phyloP scores from a whole-genome alignment of 2,888 invertebrate genomes.

The Pardosa pseudoannulata region DNA sequence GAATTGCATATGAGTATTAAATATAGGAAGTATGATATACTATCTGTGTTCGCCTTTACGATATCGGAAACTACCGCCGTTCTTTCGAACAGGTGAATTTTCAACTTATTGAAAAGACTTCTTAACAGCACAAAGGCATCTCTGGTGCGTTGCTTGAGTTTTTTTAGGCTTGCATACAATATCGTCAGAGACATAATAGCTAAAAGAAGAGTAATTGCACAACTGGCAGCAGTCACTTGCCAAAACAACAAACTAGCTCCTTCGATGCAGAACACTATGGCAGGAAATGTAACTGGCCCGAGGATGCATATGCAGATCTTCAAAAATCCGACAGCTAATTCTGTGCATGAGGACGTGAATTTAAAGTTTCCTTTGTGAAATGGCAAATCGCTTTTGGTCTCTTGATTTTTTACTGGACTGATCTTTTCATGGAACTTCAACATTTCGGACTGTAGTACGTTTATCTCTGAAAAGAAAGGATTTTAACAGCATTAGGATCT shows the following conservation, averaged over 20 bases:
- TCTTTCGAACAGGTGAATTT: not conserved
- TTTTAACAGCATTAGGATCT: no score
- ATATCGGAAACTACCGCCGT: not conserved
- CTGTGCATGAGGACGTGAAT: not conserved
- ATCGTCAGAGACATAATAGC: not conserved
- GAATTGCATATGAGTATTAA: not conserved
- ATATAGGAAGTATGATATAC: not conserved
- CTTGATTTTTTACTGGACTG: conserved; percentile 8
- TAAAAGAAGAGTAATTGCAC: not conserved
- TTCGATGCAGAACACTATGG: conserved; percentile 1
- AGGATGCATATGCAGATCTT: not conserved
- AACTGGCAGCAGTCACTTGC: not conserved
- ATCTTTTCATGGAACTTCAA: conserved; percentile 8
- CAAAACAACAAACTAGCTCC: not conserved
- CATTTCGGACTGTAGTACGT: conserved; percentile 3
- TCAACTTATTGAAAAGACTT: not conserved
- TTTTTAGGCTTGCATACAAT: not conserved
- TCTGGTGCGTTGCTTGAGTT: not conserved
- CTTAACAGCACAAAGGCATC: not conserved
- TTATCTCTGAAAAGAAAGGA: conserved; percentile 16
- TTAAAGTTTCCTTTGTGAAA: not conserved
- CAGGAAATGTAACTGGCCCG: not conserved
- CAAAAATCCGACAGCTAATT: not conserved
- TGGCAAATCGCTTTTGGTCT: no score
- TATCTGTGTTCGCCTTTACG: not conserved